Base-by-base conservation (phyloP, 1,140 invertebrate genomes). In the Drosophila ananassae region DNA sequence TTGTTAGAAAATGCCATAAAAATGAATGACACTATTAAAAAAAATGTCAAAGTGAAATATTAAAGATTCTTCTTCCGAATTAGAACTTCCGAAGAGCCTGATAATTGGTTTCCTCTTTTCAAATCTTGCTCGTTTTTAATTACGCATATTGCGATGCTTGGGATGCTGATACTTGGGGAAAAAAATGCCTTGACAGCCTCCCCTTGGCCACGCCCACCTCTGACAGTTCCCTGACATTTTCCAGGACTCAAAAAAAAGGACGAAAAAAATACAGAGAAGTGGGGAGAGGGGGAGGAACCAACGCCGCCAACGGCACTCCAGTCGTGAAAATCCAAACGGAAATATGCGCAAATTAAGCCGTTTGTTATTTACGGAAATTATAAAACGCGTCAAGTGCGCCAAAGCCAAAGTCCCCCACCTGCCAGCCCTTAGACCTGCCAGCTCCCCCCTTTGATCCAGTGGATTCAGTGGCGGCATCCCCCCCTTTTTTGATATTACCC, bases 271-370 rank as follows among this genome's bases (percentile, higher is more conserved):
- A 17, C 17, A 17, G 17, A n/a, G 37, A 8, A n/a, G 12, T 6
- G 37, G 10, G 8, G 24, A 13, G 6, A 41, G 3, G 3, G 13
- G 39, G 13, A 30, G 9, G 9, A 12, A 21, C 30, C 39, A n/a
- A 24, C 46, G 21, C 59, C 28, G 41, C 59, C 59, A 52, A 50
- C 68, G 73, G 73, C 74, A 78, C 83, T 89, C 78, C 75, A 82
- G 83, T 81, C 82, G 82, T 87, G 81, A 64, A 85, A 85, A 85
- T 87, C 81, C 81, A 87, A 85, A 85, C 82, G 82, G 82, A 87
- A 87, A 87, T 87, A 82, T 87, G 82, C 83, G 82, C 82, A 87
- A 87, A 87, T 87, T 87, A 87, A 87, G 82, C 82, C 82, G 79
- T 89, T 87, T 87, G 82, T 87, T 87, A 89, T 87, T 87, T 79